These are phyloP conservation scores for Ascaphus truei DNA, from an alignment of 2,113 vertebrate species.

Conservation along the genomic window DNA sequence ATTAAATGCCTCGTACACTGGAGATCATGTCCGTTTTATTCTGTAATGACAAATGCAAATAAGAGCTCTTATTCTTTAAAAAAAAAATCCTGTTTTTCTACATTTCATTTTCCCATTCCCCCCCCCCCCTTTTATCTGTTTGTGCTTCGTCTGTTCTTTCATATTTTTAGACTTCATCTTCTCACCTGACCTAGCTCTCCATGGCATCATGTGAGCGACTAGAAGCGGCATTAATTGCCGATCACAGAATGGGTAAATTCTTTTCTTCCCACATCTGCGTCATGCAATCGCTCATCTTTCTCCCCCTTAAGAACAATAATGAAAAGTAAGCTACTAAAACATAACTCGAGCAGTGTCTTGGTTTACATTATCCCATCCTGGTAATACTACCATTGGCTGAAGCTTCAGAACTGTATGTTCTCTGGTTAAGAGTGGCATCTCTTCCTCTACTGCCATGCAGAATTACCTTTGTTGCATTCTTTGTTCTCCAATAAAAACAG, in stretches of 20 bases:
- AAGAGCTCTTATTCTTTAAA: no score
- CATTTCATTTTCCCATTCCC: no score
- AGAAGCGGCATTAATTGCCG: neutral
- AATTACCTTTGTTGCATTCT: neutral
- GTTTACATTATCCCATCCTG: constrained; percentile 4
- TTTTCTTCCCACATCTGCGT: constrained; percentile 31
- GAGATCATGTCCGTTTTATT: no score
- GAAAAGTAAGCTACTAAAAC: neutral
- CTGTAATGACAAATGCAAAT: no score
- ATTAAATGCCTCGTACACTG: no score
- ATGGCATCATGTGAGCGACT: neutral
- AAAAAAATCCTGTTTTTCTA: no score
- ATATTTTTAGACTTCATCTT: neutral
- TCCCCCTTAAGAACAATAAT: neutral
- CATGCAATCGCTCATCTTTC: neutral
- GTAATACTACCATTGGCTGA: constrained; percentile 12
- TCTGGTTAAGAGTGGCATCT: neutral
- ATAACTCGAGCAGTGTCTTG: neutral
- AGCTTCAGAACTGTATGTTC: constrained; percentile 24
- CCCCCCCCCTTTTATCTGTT: neutral
- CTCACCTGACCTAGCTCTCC: neutral
- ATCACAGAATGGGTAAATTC: neutral
- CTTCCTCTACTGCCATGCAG: neutral
- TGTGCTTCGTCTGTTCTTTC: neutral
- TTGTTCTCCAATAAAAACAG: constrained; percentile 18